phyloP scores from a whole-genome alignment of 2,888 invertebrate species.

The Venusia cambrica region DNA sequence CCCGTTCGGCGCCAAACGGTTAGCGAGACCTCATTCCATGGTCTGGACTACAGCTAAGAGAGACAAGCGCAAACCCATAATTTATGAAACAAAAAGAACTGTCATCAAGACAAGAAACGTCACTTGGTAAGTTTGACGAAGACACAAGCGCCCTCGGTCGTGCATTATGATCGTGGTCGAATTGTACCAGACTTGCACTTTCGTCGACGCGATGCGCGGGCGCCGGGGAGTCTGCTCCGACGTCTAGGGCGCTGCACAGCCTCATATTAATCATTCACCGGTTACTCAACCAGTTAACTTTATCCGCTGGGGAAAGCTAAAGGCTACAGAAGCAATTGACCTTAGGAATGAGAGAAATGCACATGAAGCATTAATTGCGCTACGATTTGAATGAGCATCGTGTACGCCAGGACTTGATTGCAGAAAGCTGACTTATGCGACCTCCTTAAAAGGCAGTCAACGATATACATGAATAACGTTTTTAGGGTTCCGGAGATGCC shows the following conservation, averaged over 20 bases:
- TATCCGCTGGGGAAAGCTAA: slow-evolving; percentile 40
- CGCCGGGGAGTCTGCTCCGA: slow-evolving; percentile 68
- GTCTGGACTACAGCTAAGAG: too few species aligned
- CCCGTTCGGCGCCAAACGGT: too few species aligned
- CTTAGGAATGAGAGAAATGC: slow-evolving; percentile 8
- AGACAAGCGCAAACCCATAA: too few species aligned
- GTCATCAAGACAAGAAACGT: too few species aligned
- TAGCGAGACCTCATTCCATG: too few species aligned
- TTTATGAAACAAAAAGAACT: too few species aligned
- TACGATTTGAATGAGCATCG: slow-evolving; percentile 5
- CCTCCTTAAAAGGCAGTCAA: slow-evolving; percentile 6
- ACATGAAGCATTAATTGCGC: slow-evolving; percentile 9
- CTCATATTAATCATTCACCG: slow-evolving; percentile 58
- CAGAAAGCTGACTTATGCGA: slow-evolving; percentile 13
- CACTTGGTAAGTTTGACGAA: too few species aligned
- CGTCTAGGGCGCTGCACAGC: slow-evolving; percentile 45
- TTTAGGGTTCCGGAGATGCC: too few species aligned
- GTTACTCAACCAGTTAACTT: slow-evolving; percentile 30
- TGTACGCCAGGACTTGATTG: slow-evolving; percentile 8
- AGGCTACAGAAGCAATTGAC: slow-evolving; percentile 7
- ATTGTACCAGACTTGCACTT: slow-evolving; percentile 79
- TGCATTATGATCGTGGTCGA: too few species aligned
- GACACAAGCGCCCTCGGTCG: too few species aligned
- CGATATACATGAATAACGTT: too few species aligned
- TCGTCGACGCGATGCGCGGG: slow-evolving; percentile 66